phyloP scores from a whole-genome alignment of 37 sponge, comb jelly and placozoan genomes.

The Hexactinellida sp. region DNA sequence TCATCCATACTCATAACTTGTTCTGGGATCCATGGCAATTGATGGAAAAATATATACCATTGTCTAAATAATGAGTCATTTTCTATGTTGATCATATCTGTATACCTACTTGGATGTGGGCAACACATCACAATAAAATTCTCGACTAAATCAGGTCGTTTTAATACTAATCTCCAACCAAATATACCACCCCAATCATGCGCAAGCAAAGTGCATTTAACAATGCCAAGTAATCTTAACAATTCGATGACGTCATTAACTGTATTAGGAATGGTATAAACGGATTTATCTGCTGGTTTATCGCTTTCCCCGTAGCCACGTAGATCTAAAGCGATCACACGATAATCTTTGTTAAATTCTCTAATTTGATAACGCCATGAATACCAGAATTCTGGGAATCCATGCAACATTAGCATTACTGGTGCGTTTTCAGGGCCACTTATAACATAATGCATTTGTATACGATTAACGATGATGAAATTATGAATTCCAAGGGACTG shows the following conservation, averaged over 20 bases:
- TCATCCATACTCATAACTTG: not conserved
- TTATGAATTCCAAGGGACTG: constrained; percentile 40
- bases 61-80: not conserved
- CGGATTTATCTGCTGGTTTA: constrained; percentile 35
- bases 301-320: constrained; percentile 72
- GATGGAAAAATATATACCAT: not conserved
- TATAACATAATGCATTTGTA: constrained; percentile 52
- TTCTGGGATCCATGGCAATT: not conserved
- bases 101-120: not conserved
- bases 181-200: constrained; percentile 77
- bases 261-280: constrained; percentile 36
- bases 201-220: constrained; percentile 48
- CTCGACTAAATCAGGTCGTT: not conserved
- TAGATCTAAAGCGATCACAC: constrained; percentile 65
- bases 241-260: constrained; percentile 42
- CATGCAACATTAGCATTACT: constrained; percentile 59
- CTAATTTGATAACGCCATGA: constrained; percentile 68
- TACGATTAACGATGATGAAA: constrained; percentile 45
- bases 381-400: constrained; percentile 79
- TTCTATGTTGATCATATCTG: not conserved
- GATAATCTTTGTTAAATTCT: constrained; percentile 63
- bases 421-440: constrained; percentile 43
- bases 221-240: constrained; percentile 23
- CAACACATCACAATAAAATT: not conserved
- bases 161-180: constrained; percentile 37